These are phyloP conservation scores for Drosophila mimetica DNA, from an alignment of 2,888 invertebrate species.

Conservation along the genomic window DNA sequence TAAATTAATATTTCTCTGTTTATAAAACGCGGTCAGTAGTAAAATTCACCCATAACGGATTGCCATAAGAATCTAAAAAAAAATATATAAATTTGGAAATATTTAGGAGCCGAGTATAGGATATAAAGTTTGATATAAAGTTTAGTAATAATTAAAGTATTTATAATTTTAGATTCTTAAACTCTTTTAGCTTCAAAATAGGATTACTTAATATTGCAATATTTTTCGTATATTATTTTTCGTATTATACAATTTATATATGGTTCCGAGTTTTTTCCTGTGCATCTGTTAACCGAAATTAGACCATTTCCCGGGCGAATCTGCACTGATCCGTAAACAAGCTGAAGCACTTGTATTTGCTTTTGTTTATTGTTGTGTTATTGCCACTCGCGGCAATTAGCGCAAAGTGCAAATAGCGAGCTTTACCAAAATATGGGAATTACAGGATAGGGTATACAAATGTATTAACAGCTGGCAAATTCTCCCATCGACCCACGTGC, in stretches of 20 bases:
- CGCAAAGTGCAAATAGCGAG: constrained; percentile 9
- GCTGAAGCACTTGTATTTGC: constrained; percentile 8
- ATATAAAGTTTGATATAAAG: neutral
- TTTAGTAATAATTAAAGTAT: neutral
- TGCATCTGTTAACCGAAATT: constrained; percentile 11
- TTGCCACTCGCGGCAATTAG: constrained; percentile 23
- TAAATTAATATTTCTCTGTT: too few species aligned
- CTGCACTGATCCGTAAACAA: constrained; percentile 19
- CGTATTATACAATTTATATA: neutral
- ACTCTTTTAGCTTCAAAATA: too few species aligned
- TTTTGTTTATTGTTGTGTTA: constrained; percentile 22
- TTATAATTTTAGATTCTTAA: too few species aligned
- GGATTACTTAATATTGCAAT: too few species aligned
- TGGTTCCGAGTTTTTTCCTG: neutral
- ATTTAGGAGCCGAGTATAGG: too few species aligned
- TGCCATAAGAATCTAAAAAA: too few species aligned
- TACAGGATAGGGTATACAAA: neutral
- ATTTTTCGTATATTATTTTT: too few species aligned
- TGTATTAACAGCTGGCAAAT: neutral
- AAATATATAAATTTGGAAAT: too few species aligned
- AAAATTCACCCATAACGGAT: too few species aligned
- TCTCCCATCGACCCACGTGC: constrained; percentile 15
- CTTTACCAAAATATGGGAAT: neutral
- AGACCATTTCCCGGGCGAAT: constrained; percentile 9
- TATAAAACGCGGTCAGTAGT: too few species aligned